Evolutionary conservation across 2,113 vertebrate genomes (phyloP), one percentile per base, ranked within the genome.

Genomic region (Oncorhynchus mykiss): DNA sequence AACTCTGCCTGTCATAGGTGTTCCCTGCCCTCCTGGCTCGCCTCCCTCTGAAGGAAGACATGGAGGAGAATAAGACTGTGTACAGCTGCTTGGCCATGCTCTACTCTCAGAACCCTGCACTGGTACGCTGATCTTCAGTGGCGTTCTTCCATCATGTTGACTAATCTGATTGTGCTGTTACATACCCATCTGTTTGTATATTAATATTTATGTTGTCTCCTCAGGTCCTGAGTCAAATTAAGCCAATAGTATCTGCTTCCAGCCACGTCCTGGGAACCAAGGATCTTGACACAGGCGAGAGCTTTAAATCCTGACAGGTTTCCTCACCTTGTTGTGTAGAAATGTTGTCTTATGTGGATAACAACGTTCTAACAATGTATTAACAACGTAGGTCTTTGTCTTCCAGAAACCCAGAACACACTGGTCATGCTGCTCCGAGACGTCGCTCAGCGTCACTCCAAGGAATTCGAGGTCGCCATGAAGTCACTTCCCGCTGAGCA

Each of bases 11-110:
- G 39, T 45, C 39, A 9, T 13, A 97, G 96, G 95, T 96, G 0
- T 83, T 97, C 16, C 95, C 95, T 11, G 92, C 93, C 24, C 82
- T 97, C 62, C 85, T 96, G 49, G 86, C 75, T 0, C 83, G 79
- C 31, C 92, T 97, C 18, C 96, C 96, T 0, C 91, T 97, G 27
- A 94, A 93, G 85, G 94, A 96, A 72, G 96, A 97, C 85, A 67
- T 95, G 75, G 95, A 96, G 85, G 96, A 97, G 72, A 96, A 96
- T 88, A 87, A 92, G 76, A 96, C 95, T 0, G 88, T 97, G 16
- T 95, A 93, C 71, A 91, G 72, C 65, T 96, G 95, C 78, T 90
- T 97, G 87, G 72, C 82, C 18, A 91, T 95, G 87, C 90, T 97
- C 27, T 93, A 96, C 79, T 90, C 91, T 20, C 88, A 85, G 67